Evolutionary conservation across 2,888 invertebrate genomes (phyloP), one percentile per base, ranked within the genome.

Genomic region (Apamea epomidion): DNA sequence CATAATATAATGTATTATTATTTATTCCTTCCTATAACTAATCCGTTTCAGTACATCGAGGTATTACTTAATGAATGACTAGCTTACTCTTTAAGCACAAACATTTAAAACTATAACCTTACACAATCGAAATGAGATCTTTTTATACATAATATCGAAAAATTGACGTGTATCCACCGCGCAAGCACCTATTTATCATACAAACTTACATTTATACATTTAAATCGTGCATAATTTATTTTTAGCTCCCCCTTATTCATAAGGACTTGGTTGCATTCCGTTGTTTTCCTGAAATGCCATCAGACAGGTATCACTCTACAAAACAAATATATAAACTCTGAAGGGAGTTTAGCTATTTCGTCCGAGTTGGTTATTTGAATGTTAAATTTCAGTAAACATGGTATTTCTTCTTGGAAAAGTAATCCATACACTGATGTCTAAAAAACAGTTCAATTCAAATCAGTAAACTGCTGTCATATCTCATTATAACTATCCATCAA

Each of bases 151-250:
- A 89, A 89, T 94, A 94, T 93, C 90, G 90, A 90, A 95, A 89
- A 97, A 97, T 97, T 97, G 97, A 97, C 97, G 92, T 94, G 92
- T 93, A 94, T 94, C 93, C 92, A 95, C 93, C 91, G 95, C 96
- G 94, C 95, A 97, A 97, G 97, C 97, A 96, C 97, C 96, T 97
- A 97, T 93, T 93, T 95, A 92, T 94, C 92, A 95, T 96, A 96
- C 96, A 96, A 96, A 94, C 96, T 93, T 95, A 95, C 91, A 92
- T 93, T 95, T 93, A 93, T 89, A 92, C 91, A 90, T 88, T 88
- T 90, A 90, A 88, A 91, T 89, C 86, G 90, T 91, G 90, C 90
- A 92, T 92, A 92, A 80, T 82, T 76, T 82, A 85, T 78, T 86
- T 76, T 81, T 75, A 78, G 75, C 77, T 42, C n/a, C 86, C 82